A percentile compares a stretch with the other conserved stretches of the same genome.
Evolutionary conservation across 2,113 vertebrate genomes (phyloP).

Genomic region (Indri indri): DNA sequence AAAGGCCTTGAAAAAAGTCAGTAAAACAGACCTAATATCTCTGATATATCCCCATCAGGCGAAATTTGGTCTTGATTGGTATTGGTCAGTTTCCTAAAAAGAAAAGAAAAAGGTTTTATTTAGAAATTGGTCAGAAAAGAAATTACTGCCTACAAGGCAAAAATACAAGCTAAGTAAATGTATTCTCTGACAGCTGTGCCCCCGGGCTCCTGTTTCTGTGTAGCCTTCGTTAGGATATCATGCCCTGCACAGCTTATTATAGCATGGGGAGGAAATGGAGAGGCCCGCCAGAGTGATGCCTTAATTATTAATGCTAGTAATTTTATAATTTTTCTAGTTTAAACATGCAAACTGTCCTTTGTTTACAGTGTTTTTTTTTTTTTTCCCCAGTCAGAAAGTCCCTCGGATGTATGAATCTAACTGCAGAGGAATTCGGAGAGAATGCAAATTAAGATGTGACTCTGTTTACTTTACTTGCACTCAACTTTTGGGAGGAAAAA

Average conservation of each 20-base stretch:
- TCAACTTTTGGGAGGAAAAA: neutral
- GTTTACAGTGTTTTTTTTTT: neutral
- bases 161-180: neutral
- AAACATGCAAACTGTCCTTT: neutral
- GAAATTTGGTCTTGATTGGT: neutral
- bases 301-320: neutral
- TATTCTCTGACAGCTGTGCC: neutral
- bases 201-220: neutral
- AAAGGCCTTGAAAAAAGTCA: neutral
- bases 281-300: neutral
- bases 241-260: accelerated
- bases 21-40: neutral
- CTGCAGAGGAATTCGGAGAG: neutral
- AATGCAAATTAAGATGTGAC: neutral
- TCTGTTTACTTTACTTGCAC: neutral
- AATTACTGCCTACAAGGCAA: neutral
- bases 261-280: neutral
- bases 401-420: neutral
- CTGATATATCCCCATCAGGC: neutral
- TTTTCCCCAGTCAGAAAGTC: neutral
- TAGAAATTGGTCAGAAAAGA: neutral
- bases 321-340: neutral
- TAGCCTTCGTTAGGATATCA: neutral
- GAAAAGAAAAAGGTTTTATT: neutral
- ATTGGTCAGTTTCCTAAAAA: neutral